Percentiles rank a stretch among this genome's conserved stretches.
These are phyloP conservation scores for Bradypodion pumilum DNA, from an alignment of 2,797 vertebrate species.

Conservation along the genomic window DNA sequence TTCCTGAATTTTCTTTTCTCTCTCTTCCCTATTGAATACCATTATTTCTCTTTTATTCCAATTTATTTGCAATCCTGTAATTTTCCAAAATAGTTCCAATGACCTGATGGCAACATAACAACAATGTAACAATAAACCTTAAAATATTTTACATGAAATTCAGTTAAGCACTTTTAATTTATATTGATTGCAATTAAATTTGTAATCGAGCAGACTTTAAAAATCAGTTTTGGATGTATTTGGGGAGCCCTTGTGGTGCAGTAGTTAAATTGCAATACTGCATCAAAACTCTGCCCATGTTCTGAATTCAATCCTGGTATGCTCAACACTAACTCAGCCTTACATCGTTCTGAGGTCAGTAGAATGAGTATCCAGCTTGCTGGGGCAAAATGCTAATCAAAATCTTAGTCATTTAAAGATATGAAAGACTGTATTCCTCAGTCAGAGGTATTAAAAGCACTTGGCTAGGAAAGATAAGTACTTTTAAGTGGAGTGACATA, in stretches of 20 bases:
- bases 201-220: background rate
- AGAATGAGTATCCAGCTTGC: too few relatives aligned
- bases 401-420: background rate
- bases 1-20: too few relatives aligned
- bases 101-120: background rate
- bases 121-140: background rate
- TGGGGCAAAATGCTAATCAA: constrained; percentile 16
- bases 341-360: too few relatives aligned
- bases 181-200: background rate
- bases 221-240: background rate
- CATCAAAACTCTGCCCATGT: too few relatives aligned
- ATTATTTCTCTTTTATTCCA: too few relatives aligned
- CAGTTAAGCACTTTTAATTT: background rate
- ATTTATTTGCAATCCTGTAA: too few relatives aligned
- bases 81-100: too few relatives aligned
- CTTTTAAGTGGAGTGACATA: constrained; percentile 39
- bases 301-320: too few relatives aligned
- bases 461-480: constrained; percentile 53
- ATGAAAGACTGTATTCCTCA: constrained; percentile 16
- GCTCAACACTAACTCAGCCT: too few relatives aligned
- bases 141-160: background rate
- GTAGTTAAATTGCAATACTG: too few relatives aligned
- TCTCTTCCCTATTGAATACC: too few relatives aligned
- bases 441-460: constrained; percentile 44
- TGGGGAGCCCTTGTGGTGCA: background rate